A percentile compares a stretch with the other conserved stretches of the same genome.
These are phyloP conservation scores for Chamaetylas fuelleborni DNA, from an alignment of 2,113 vertebrate species.

Conservation along the genomic window DNA sequence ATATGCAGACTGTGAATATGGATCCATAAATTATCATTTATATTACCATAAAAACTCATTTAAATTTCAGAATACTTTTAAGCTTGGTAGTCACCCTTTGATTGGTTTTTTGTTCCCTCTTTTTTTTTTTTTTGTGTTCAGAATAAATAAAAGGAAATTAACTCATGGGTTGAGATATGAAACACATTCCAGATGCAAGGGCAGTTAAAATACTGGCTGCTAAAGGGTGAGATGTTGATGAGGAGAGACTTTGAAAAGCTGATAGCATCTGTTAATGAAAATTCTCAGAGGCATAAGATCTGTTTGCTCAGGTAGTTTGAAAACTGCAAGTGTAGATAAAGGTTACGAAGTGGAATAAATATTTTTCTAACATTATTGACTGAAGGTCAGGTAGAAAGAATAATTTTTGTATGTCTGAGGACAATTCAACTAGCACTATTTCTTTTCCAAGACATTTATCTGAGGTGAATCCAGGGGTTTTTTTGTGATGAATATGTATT, in stretches of 20 bases:
- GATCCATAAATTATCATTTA: constrained; percentile 50
- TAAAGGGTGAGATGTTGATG: constrained; percentile 36
- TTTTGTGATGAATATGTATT: constrained; percentile 52
- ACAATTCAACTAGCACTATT: constrained; percentile 8
- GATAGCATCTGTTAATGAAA: constrained; percentile 60
- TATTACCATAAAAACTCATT: constrained; percentile 54
- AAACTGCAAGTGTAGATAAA: constrained; percentile 26
- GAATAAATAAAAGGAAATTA: constrained; percentile 62
- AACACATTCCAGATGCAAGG: constrained; percentile 34
- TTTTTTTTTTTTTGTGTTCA: neutral
- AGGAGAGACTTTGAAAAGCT: constrained; percentile 44
- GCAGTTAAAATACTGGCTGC: constrained; percentile 55
- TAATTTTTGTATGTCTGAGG: constrained; percentile 32
- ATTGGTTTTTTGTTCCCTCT: neutral
- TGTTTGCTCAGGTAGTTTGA: constrained; percentile 50
- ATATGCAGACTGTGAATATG: neutral
- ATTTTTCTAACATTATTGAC: constrained; percentile 48
- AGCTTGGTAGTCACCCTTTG: constrained; percentile 22
- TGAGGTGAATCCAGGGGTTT: neutral
- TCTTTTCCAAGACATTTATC: constrained; percentile 16
- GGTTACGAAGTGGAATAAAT: constrained; percentile 42
- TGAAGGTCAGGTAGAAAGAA: constrained; percentile 53
- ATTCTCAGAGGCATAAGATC: constrained; percentile 41
- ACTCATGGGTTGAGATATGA: neutral
- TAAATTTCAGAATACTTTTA: constrained; percentile 57